These are phyloP conservation scores for Leucoraja erinaceus DNA, from an alignment of 2,113 vertebrate species.

Conservation along the genomic window DNA sequence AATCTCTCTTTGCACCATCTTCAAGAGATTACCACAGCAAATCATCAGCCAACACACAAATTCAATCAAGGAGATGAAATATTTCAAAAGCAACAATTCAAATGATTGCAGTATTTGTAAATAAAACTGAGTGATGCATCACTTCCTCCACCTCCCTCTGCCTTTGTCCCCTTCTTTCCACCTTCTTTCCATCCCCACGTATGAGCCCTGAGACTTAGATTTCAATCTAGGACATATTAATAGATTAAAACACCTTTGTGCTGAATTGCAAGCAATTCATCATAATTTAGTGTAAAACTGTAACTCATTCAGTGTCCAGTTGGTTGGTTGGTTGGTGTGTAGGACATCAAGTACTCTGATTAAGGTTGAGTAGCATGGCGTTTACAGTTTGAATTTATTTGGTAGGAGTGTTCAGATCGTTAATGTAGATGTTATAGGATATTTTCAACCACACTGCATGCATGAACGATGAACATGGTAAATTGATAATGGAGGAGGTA, in stretches of 20 bases:
- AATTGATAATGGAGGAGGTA: not conserved
- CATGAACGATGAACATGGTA: not conserved
- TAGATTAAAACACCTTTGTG: not conserved
- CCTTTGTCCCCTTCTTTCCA: no score
- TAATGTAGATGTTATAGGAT: not conserved
- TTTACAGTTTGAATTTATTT: not conserved
- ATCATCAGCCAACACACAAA: not conserved
- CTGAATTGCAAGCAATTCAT: not conserved
- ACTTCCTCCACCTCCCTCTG: not conserved
- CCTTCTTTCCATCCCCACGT: no score
- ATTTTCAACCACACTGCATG: not conserved
- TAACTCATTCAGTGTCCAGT: not conserved
- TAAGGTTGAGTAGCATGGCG: not conserved
- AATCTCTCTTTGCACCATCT: no score
- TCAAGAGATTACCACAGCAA: no score
- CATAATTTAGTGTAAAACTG: not conserved
- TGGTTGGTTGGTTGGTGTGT: conserved; percentile 7
- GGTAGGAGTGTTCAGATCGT: not conserved
- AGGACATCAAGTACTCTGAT: not conserved
- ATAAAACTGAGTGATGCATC: not conserved
- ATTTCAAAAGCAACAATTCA: not conserved
- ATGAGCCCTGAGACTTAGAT: not conserved
- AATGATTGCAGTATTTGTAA: not conserved
- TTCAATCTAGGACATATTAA: not conserved
- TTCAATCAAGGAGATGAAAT: not conserved